Percentiles rank a stretch among this genome's conserved stretches.
Evolutionary conservation across 2,888 invertebrate genomes (phyloP).

Genomic region (Melipona beecheii): DNA sequence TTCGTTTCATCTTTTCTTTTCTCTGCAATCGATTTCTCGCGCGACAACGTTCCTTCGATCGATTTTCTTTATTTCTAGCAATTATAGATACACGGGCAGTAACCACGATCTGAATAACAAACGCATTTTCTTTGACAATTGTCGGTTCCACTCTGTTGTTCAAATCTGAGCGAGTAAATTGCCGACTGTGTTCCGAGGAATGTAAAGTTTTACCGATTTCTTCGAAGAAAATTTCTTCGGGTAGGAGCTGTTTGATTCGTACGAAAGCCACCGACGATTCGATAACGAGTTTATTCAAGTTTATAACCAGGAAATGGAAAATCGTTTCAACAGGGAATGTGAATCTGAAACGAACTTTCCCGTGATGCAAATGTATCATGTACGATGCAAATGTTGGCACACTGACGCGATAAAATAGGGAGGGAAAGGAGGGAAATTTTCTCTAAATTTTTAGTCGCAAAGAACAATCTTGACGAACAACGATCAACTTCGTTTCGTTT

Average conservation of each 20-base stretch:
- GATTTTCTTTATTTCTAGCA: background rate
- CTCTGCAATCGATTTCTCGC: background rate
- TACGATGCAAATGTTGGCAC: too few relatives aligned
- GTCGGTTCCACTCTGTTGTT: background rate
- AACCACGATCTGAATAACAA: background rate
- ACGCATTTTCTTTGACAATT: background rate
- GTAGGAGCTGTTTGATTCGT: background rate
- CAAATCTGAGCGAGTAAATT: background rate
- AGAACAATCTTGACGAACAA: background rate
- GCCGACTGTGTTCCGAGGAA: background rate
- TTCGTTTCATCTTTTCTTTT: background rate
- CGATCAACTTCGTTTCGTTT: slow-evolving; percentile 27
- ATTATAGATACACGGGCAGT: background rate
- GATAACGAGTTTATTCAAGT: background rate
- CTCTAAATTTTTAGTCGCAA: too few relatives aligned
- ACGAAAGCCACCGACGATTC: background rate
- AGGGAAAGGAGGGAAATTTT: too few relatives aligned
- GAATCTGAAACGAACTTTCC: too few relatives aligned
- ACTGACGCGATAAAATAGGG: too few relatives aligned
- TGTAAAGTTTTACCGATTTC: background rate
- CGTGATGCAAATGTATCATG: too few relatives aligned
- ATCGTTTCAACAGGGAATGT: background rate
- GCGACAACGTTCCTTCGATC: too few relatives aligned
- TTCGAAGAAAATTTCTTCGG: background rate
- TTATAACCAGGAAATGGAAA: background rate